Conservation (phyloP, 2,888 invertebrate species). For the Venustoraphidia nigricollis region DNA sequence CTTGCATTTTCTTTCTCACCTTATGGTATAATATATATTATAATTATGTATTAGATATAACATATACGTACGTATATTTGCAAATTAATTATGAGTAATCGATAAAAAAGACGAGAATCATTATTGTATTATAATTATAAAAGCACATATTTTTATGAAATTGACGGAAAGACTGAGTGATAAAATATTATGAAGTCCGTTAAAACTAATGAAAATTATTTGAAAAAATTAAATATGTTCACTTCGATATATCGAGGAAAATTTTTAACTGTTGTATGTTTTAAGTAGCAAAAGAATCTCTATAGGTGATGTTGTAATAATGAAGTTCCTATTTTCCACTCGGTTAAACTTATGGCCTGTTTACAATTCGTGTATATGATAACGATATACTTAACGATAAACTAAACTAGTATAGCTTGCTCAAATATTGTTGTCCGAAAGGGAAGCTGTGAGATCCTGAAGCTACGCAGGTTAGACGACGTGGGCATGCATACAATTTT, state of each 20-base stretch:
- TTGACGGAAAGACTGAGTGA: conserved; percentile 37
- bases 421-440: too few species aligned
- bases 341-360: conserved; percentile 20
- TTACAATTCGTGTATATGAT: too few species aligned
- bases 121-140: conserved; percentile 5
- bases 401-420: too few species aligned
- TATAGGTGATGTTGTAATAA: conserved; percentile 31
- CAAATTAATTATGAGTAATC: neutral
- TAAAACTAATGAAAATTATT: conserved; percentile 25
- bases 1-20: neutral
- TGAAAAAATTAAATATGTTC: conserved; percentile 5
- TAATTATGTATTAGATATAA: too few species aligned
- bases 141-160: conserved; percentile 34
- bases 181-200: conserved; percentile 31
- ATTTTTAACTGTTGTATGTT: conserved; percentile 30
- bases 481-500: too few species aligned
- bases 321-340: conserved; percentile 33
- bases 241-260: conserved; percentile 12
- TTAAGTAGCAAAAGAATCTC: conserved; percentile 27
- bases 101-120: neutral
- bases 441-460: too few species aligned
- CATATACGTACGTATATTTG: neutral
- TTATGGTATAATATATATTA: neutral
- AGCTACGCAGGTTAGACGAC: too few species aligned
- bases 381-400: neutral